Evolutionary conservation across 1,140 invertebrate genomes (phyloP), one percentile per base, ranked within the genome.

Genomic region (Pectinophora gossypiella): DNA sequence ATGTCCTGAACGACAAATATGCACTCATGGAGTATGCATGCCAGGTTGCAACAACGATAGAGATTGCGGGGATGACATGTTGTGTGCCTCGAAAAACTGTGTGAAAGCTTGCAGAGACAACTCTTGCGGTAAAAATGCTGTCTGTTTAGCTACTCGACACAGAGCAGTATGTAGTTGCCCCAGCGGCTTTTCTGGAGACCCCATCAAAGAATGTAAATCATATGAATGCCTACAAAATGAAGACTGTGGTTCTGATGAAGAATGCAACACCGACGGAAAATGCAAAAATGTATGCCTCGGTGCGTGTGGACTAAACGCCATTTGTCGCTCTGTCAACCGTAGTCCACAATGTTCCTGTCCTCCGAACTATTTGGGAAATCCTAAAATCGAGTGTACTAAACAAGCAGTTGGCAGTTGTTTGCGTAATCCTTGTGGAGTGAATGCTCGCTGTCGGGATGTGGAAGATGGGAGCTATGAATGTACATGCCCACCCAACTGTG

Each of bases 261-360:
- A 89, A 55, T 97, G 96, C 72, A 90, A 90, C 72, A 75, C 87
- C 2, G 91, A 93, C 50, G 91, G 93, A 9, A 91, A 91, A 46
- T 98, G 96, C 68, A 92, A 92, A 44, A 96, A 97, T 88, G 94
- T 96, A 2, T 98, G 96, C 70, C 64, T 94, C 18, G 92, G 94
- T 63, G 88, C 91, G 40, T 98, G 96, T 70, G 96, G 96, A 7
- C 79, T 90, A 10, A 97, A 97, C 82, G 95, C 96, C 0, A 94
- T 96, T 60, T 98, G 96, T 68, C 90, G 92, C n/a, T 93, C 96
- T 1, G 88, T 94, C 2, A 90, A 94, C 51, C 90, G 94, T 61
- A 88, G 90, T 59, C 92, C 95, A 0, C 91, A 95, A 61, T 97
- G 96, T 79, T 92, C 93, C 0, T 98, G 96, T 76, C 94, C 95